Evolutionary conservation across 2,888 invertebrate species (phyloP).

Genomic region (Eledona agricola): DNA sequence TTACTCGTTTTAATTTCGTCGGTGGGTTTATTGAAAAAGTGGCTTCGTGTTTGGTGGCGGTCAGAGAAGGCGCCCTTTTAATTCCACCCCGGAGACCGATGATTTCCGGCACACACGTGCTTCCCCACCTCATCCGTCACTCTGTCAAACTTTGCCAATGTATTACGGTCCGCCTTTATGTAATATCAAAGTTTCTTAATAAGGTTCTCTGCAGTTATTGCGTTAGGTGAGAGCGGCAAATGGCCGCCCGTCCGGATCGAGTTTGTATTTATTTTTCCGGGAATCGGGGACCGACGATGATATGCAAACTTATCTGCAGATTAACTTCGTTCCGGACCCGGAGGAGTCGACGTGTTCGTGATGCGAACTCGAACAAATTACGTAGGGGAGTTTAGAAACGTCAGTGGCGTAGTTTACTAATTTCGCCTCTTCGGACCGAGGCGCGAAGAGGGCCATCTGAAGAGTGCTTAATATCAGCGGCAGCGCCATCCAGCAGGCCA

Average conservation of each 20-base stretch:
- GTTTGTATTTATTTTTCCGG: conserved; percentile 26
- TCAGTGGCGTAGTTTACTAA: conserved; percentile 2
- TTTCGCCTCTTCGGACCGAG: background rate
- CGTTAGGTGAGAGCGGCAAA: conserved; percentile 29
- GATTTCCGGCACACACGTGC: conserved; percentile 47
- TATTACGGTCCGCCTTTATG: conserved; percentile 54
- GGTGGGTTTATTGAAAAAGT: conserved; percentile 49
- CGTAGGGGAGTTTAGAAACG: conserved; percentile 23
- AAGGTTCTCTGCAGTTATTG: conserved; percentile 52
- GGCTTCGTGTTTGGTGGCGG: conserved; percentile 44
- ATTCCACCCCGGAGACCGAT: conserved; percentile 49
- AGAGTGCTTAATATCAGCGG: conserved; percentile 56
- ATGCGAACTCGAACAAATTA: conserved; percentile 20
- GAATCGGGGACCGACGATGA: conserved; percentile 5
- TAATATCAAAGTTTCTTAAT: conserved; percentile 59
- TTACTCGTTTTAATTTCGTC: conserved; percentile 53
- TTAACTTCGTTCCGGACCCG: conserved; percentile 22
- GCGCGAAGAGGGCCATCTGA: conserved; percentile 39
- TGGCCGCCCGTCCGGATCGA: conserved; percentile 17
- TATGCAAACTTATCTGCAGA: conserved; percentile 27
- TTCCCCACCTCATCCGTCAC: conserved; percentile 55
- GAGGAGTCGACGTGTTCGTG: conserved; percentile 25
- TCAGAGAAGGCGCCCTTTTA: conserved; percentile 42
- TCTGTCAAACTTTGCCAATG: conserved; percentile 59
- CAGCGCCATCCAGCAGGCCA: conserved; percentile 51